Evolutionary conservation across 1,140 invertebrate species (phyloP), one percentile per base, ranked within the genome.

Genomic region (Macrobrachium rosenbergii): DNA sequence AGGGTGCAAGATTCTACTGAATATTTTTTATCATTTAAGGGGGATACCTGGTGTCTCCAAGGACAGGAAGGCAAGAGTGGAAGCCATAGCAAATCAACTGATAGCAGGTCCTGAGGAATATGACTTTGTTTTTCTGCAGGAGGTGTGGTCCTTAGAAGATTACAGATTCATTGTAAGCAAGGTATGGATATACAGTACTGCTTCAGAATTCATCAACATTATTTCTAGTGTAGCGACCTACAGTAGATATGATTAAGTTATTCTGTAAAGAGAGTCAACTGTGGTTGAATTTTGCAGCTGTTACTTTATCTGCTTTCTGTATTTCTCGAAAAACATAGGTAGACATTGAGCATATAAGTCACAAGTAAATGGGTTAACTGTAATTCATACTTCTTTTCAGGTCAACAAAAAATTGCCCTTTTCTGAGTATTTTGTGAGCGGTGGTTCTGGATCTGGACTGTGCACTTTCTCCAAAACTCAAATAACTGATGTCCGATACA

Each of bases 121-220:
- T 76, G 84, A 87, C 73, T 87, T 87, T 87, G 84, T 87, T 11
- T 87, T 87, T 23, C 84, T 87, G 17, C 84, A 87, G 23, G 84
- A 87, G 59, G 78, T 87, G 43, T 87, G 84, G 84, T 87, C 78
- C 14, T 64, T 75, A 69, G 77, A 77, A 2, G 84, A 87, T 79
- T 87, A 81, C 58, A 23, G 17, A 37, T 63, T 81, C 10, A 58
- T 87, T 59, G 84, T 67, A 2, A 58, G 63, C 67, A 87, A 87
- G 69, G 84, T 87, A 67, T 52, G 84, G 37, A 21, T 16, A 52
- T 10, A 8, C 2, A 37, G 1, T 37, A 37, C 28, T 37, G 28
- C 28, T 37, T 37, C 28, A 37, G 3, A 37, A 37, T 37, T 37
- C 28, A 37, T 37, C 28, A 37, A 37, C 28, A 37, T 37, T 37